Evolutionary conservation across 2,113 vertebrate species (phyloP), one percentile per base, ranked within the genome.

Genomic region (Caranx melampygus): DNA sequence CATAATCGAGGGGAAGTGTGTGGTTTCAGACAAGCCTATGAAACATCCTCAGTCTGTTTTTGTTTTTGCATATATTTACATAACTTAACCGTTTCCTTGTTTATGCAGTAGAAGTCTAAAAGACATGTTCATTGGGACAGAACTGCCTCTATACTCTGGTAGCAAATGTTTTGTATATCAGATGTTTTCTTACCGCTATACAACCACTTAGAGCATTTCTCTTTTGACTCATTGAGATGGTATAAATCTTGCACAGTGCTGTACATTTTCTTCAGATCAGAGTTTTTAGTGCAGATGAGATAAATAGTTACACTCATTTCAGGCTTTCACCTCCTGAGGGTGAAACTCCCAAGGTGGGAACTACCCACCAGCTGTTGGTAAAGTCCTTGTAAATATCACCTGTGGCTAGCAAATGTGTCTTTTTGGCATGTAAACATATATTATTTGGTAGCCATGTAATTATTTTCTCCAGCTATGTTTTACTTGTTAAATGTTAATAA

Each of bases 21-120:
- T 78, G 82, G 89, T 86, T 80, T 84, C 78, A 81, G 67, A 79
- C 82, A 26, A 40, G 16, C 73, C 72, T 47, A 45, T 83, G 78
- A 89, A 84, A 72, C 80, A 75, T 91, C 80, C 80, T 84, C 84
- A 51, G 83, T 67, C 74, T 72, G 57, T 83, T 81, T 76, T 71
- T 81, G 49, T 57, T 81, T 89, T 88, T 92, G 89, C 90, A 93
- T 92, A 75, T 44, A 90, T 92, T 93, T 92, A 69, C 90, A 92
- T 91, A 89, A 89, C 63, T 89, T 85, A 84, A 86, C 86, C 33
- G 66, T 86, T 93, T 89, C 71, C 81, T 68, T 45, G 16, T 89
- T 68, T 65, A 69, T 59, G 59, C 83, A 76, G 72, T 21, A 61
- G 55, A 62, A 45, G 55, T 65, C 62, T 75, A 81, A 83, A 86